phyloP scores from a whole-genome alignment of 2,113 vertebrate species.

The Halcyon senegalensis region DNA sequence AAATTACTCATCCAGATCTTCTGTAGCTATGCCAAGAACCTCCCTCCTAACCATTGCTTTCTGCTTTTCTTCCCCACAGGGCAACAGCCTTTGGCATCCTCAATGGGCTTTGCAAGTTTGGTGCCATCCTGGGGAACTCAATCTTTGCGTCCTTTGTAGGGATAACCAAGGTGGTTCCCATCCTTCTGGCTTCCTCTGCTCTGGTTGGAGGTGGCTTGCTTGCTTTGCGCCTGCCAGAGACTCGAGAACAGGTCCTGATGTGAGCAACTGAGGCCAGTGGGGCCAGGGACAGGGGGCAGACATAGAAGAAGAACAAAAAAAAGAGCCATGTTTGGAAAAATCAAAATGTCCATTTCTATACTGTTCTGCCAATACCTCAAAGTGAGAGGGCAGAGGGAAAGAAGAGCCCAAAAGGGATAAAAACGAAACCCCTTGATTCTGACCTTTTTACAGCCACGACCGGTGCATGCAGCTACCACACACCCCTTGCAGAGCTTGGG shows the following conservation, averaged over 20 bases:
- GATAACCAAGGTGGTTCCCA: constrained; percentile 93
- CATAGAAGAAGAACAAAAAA: neutral
- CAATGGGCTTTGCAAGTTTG: constrained; percentile 91
- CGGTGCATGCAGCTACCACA: constrained; percentile 40
- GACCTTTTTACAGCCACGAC: neutral
- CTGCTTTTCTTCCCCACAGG: constrained; percentile 72
- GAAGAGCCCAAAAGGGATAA: neutral
- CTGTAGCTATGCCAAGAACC: neutral
- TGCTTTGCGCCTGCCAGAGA: constrained; percentile 93
- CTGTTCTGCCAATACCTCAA: neutral
- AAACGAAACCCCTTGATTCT: constrained; percentile 18
- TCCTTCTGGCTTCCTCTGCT: constrained; percentile 91
- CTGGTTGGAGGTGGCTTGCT: constrained; percentile 91
- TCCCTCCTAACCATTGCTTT: neutral
- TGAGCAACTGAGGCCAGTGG: constrained; percentile 66
- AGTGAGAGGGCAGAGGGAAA: neutral
- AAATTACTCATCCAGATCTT: neutral
- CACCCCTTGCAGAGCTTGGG: constrained; percentile 21
- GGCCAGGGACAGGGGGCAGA: neutral
- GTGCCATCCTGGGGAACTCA: constrained; percentile 92
- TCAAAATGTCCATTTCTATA: neutral
- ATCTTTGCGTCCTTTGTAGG: constrained; percentile 95
- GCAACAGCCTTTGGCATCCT: constrained; percentile 95
- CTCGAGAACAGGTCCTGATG: constrained; percentile 92
- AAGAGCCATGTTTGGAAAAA: neutral